Conservation (phyloP, 2,888 invertebrate genomes). For the Nephrotoma appendiculata region DNA sequence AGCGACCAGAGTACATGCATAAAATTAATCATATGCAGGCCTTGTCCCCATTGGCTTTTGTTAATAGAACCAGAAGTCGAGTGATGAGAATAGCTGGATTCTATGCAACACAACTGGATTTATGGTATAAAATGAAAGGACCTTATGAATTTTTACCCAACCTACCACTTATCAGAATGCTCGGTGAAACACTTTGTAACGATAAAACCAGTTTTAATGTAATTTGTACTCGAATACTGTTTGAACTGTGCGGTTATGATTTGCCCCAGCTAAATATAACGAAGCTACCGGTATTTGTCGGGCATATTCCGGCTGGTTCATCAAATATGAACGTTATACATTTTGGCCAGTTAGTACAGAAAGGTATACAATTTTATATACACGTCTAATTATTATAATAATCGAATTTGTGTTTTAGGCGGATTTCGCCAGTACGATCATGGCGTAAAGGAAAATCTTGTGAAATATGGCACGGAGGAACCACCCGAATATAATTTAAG, state of each 20-base stretch:
- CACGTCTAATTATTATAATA: not conserved
- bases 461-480: slow-evolving; percentile 31
- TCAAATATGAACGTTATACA: slow-evolving; percentile 48
- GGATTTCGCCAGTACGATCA: slow-evolving; percentile 37
- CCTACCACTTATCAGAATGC: slow-evolving; percentile 29
- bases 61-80: slow-evolving; percentile 34
- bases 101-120: not conserved
- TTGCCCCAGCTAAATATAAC: slow-evolving; percentile 35
- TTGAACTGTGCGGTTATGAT: slow-evolving; percentile 43
- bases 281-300: slow-evolving; percentile 39
- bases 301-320: slow-evolving; percentile 45
- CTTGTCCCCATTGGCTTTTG: slow-evolving; percentile 47
- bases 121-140: not conserved
- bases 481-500: slow-evolving; percentile 41
- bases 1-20: slow-evolving; percentile 41
- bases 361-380: not conserved
- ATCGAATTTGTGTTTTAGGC: slow-evolving; percentile 18
- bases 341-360: slow-evolving; percentile 36
- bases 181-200: slow-evolving; percentile 36
- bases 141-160: slow-evolving; percentile 45
- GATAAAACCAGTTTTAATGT: slow-evolving; percentile 34
- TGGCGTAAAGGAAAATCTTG: slow-evolving; percentile 33
- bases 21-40: slow-evolving; percentile 45
- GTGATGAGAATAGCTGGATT: slow-evolving; percentile 18
- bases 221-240: slow-evolving; percentile 44